Base-by-base conservation (phyloP, 2,113 vertebrate species). In the Zosterops pallidus region DNA sequence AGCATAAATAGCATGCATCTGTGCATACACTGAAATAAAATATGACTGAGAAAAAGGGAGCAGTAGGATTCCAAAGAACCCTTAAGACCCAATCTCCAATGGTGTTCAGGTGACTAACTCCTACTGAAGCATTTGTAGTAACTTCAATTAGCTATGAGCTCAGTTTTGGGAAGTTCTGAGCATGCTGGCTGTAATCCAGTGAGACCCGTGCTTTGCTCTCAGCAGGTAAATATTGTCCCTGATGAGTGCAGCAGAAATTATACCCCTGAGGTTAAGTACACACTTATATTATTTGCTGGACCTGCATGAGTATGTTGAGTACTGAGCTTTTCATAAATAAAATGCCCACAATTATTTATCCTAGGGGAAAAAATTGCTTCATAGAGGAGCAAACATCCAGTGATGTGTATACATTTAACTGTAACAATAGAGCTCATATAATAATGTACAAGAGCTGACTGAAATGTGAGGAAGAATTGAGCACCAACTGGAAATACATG, bases 321-420 rank as follows among this genome's bases (percentile, higher is more conserved):
- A 42, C 44, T 31, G 39, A 80, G 28, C 6, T 81, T 87, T 91
- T 70, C 56, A 62, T 77, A 90, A 94, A 93, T 80, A 86, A 93
- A 95, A 95, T 83, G 35, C 25, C 67, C 63, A 83, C 33, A 74
- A 47, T 83, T 91, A 77, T 83, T 89, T 91, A 68, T 67, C 64
- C 46, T 56, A 29, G 26, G 19, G 50, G 26, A 14, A 81, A 86
- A 84, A 80, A 72, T 24, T 59, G 26, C 41, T 84, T 92, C 28
- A n/a, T 11, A 55, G 68, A 82, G 59, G 68, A 86, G 52, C 39
- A 93, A 94, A 93, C 74, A 80, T 22, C 59, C 37, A 83, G 52
- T 16, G 13, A 91, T 83, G 42, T 71, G 15, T 69, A 55, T 80
- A 62, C 14, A 64, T 88, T 72, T 72, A 92, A 47, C 41, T 77